Base-by-base conservation (phyloP, 64 coral and sea anemone species). In the Platygyra sinensis region DNA sequence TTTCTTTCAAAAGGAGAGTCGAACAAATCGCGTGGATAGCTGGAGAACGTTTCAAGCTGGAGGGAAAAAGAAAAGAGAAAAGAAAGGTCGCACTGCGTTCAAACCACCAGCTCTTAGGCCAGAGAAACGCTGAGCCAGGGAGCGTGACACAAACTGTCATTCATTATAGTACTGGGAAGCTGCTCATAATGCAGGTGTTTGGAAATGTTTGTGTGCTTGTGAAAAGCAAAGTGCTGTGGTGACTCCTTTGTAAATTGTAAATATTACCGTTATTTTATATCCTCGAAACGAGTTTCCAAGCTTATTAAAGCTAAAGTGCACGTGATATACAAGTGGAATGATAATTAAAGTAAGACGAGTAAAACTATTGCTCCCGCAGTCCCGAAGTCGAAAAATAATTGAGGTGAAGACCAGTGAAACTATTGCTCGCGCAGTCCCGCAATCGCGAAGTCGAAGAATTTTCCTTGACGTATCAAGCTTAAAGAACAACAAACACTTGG, bases 11-110 rank as follows among this genome's bases (percentile, higher is more conserved):
- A 30, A 95, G 93, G 93, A 95, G 33, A 95, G 93, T 67, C 88
- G 93, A 52, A 90, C 90, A 20, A 86, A 95, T 30, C 93, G 93
- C 18, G 93, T 95, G 8, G 89, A 95, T 78, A 95, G 93, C 60
- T 95, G 93, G 93, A 79, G 93, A 91, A 86, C 60, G 22, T 95
- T 95, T 83, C 73, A 95, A 82, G 77, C 83, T 39, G 85, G 77
- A 69, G 73, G 75, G 11, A 91, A 89, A 54, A 94, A 90, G 82
- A 94, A 94, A 42, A 80, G 86, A 36, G 77, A 90, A 77, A 91
- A 91, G 33, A 91, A 80, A 46, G 83, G 54, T 11, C 83, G 93
- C 50, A 94, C 82, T 25, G 72, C 80, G 8, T 90, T 95, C 51
- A 87, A 89, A 76, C 93, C 93, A n/a, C 93, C 93, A 11, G 80